Base-by-base conservation (phyloP, 2,888 invertebrate genomes). In the Lochmaea capreae region DNA sequence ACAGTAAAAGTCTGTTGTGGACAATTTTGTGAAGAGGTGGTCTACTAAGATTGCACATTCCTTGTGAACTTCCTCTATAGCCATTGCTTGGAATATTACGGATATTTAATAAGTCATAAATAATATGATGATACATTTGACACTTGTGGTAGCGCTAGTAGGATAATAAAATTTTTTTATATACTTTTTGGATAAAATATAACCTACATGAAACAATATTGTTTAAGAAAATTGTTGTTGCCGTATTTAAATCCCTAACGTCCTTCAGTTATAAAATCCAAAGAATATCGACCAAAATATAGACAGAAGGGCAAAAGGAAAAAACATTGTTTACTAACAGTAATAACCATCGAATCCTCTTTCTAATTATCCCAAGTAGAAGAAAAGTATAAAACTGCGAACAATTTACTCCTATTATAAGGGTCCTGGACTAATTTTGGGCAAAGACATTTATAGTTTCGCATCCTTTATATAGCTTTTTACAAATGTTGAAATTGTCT, bases 381-480 rank as follows among this genome's bases (percentile, higher is more conserved):
- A 85, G 82, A 84, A 83, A 84, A 83, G 82, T 79, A 81, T 79
- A 81, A 83, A 84, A 84, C 83, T 81, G 79, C 76, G 77, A 82
- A 83, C 84, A 79, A 82, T 82, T 82, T 81, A 79, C 81, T 80
- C 79, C 78, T 79, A 78, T 80, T 81, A 76, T 78, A 76, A 78
- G 78, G 77, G 76, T 74, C 74, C 77, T 81, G 82, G 82, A 84
- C 84, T 84, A 84, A 85, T 85, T 85, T 85, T 83, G 82, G 82
- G 83, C 83, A 83, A 84, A 83, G 84, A 84, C 83, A 84, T 85
- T 85, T 85, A 85, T 85, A 84, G 85, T 85, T 85, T 84, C 81
- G 81, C 84, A 84, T 84, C 83, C 83, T 82, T 84, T 84, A 82
- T 84, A 82, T 81, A 83, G 80, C 81, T 82, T 84, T 84, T 84